Conservation (phyloP, 2,113 vertebrate genomes). For the Rattus rattus region DNA sequence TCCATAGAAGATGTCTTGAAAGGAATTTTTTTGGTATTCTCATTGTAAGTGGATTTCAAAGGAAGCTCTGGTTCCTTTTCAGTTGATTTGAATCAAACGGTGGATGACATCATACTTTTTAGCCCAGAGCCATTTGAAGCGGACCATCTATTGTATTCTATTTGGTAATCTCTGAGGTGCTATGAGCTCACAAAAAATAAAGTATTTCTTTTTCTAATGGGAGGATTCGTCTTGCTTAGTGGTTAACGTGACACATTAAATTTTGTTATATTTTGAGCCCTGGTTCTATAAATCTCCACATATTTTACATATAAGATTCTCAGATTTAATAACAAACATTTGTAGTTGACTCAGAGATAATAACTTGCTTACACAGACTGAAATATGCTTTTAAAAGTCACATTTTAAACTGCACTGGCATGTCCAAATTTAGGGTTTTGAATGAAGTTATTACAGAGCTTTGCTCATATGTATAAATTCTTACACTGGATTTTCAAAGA, state of each 20-base stretch:
- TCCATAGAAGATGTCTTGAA: background rate
- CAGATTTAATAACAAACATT: slow-evolving; percentile 1
- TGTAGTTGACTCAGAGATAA: background rate
- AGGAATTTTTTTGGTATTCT: background rate
- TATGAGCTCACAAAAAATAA: background rate
- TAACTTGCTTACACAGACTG: background rate
- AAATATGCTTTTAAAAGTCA: slow-evolving; percentile 12
- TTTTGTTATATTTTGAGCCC: background rate
- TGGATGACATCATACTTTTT: background rate
- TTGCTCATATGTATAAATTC: background rate
- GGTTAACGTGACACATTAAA: background rate
- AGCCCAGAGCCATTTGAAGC: background rate
- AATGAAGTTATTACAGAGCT: background rate
- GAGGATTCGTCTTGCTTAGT: background rate
- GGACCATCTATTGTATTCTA: background rate
- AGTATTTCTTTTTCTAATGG: background rate
- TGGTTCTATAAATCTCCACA: background rate
- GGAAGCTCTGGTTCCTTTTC: background rate
- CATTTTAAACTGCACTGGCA: background rate
- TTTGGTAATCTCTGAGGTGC: background rate
- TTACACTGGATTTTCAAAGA: background rate
- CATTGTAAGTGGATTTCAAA: background rate
- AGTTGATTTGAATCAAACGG: background rate
- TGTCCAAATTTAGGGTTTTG: slow-evolving; percentile 7
- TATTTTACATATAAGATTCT: background rate